Percentiles rank a stretch among this genome's conserved stretches.
Conservation (phyloP, 1,140 invertebrate genomes). For the Bombus superbus region DNA sequence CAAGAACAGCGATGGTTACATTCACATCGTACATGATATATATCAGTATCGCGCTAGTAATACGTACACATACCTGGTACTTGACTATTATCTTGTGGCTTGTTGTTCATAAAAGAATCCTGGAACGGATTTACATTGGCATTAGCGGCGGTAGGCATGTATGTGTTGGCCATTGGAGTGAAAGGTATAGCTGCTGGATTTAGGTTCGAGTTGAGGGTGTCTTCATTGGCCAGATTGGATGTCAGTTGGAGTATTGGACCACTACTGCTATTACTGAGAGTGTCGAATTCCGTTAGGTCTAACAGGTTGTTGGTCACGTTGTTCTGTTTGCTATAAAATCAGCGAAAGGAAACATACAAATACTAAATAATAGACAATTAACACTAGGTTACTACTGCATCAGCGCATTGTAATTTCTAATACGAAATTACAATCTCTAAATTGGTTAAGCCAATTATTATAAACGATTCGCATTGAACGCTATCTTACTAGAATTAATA, state of each 20-base stretch:
- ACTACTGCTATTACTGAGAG: slow-evolving; percentile 84
- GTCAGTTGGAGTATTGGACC: slow-evolving; percentile 80
- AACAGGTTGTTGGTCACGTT: slow-evolving; percentile 84
- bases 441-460: slow-evolving; percentile 47
- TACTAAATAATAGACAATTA: slow-evolving; percentile 72
- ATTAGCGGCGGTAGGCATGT: slow-evolving; percentile 73
- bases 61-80: slow-evolving; percentile 74
- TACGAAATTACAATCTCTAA: slow-evolving; percentile 49
- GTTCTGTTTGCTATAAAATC: slow-evolving; percentile 83
- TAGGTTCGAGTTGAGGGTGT: slow-evolving; percentile 81
- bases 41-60: background rate
- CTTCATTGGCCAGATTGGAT: slow-evolving; percentile 78
- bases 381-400: slow-evolving; percentile 64
- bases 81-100: slow-evolving; percentile 80
- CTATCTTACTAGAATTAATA: slow-evolving; percentile 47
- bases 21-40: background rate
- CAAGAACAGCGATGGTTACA: slow-evolving; percentile 55
- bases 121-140: slow-evolving; percentile 81
- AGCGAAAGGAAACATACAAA: slow-evolving; percentile 77
- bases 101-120: slow-evolving; percentile 79
- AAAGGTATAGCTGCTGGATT: slow-evolving; percentile 80
- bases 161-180: slow-evolving; percentile 78
- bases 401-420: slow-evolving; percentile 50
- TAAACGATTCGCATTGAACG: slow-evolving; percentile 33
- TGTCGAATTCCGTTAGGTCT: slow-evolving; percentile 84